Base-by-base conservation (phyloP, 1,140 invertebrate species). In the Drosophila mojavensis region DNA sequence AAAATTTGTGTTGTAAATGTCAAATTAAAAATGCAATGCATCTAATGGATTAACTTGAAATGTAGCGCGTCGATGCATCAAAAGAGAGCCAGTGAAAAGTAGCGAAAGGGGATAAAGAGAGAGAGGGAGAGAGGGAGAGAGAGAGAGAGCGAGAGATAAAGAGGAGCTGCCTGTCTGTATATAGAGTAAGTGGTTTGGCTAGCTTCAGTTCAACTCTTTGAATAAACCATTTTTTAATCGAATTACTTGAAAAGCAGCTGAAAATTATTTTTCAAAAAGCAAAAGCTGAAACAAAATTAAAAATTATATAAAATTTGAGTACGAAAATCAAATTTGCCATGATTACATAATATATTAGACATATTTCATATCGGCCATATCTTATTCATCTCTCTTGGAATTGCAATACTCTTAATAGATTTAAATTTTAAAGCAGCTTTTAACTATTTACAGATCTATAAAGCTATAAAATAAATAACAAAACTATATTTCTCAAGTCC, bases 21-120 rank as follows among this genome's bases (percentile, higher is more conserved):
- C 83, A 89, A 88, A 88, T 88, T 86, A 88, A 89, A 88, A 83
- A 88, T 88, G 83, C 83, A 88, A 75, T 74, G 83, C 77, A 78
- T 78, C 80, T 89, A 88, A 88, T 88, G 83, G 83, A 88, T 88
- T 88, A 88, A 69, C 84, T 78, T 72, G 65, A 69, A 83, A 64
- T 71, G 71, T 65, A 71, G 68, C 58, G 69, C 79, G 69, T 88
- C 83, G 71, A 88, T 88, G 83, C 80, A 88, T 88, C 83, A 89
- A 69, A 77, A 41, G 24, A 26, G 43, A 6, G 7, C 4, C 9
- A 47, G n/a, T 6, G 24, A 28, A 33, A 4, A 43, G n/a, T 4
- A 41, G 26, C 7, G 39, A 50, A 24, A 3, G 20, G 0, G 10
- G 36, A 39, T 1, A n/a, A 5, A 6, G 5, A 5, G n/a, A 7